phyloP scores from a whole-genome alignment of 1,140 invertebrate genomes.

The Sesamia nonagrioides region DNA sequence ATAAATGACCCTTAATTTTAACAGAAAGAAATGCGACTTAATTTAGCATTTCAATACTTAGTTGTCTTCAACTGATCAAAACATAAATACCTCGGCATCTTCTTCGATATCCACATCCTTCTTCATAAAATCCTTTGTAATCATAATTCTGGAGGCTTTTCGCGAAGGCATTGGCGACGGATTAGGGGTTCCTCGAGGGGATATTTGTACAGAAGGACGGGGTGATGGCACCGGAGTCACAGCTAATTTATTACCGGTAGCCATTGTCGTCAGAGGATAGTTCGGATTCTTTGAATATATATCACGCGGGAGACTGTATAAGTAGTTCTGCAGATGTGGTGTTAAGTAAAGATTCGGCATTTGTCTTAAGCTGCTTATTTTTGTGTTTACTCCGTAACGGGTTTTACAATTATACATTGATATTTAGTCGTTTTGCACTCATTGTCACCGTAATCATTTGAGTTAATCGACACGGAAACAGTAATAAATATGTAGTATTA shows the following conservation, averaged over 20 bases:
- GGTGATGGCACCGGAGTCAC: slow-evolving; percentile 40
- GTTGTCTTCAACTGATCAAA: background rate
- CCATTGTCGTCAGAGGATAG: slow-evolving; percentile 39
- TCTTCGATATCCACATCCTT: slow-evolving; percentile 61
- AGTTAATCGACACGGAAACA: background rate
- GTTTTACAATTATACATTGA: slow-evolving; percentile 14
- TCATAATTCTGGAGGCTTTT: slow-evolving; percentile 44
- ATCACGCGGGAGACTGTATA: slow-evolving; percentile 27
- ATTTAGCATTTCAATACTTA: too few species aligned
- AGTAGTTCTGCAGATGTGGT: slow-evolving; percentile 32
- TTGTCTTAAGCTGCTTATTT: slow-evolving; percentile 36
- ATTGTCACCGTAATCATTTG: background rate
- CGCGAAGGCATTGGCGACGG: slow-evolving; percentile 24
- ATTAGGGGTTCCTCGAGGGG: slow-evolving; percentile 19
- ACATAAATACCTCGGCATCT: slow-evolving; percentile 57
- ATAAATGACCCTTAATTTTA: too few species aligned
- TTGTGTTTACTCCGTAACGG: background rate
- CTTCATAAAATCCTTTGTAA: slow-evolving; percentile 63
- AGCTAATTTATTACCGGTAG: background rate
- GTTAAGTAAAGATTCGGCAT: slow-evolving; percentile 33
- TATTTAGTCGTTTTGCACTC: background rate
- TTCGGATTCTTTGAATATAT: slow-evolving; percentile 18
- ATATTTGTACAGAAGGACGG: slow-evolving; percentile 47
- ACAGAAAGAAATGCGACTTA: too few species aligned
- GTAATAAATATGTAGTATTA: background rate